Evolutionary conservation across 2,888 invertebrate genomes (phyloP).

Genomic region (Altica lythri): DNA sequence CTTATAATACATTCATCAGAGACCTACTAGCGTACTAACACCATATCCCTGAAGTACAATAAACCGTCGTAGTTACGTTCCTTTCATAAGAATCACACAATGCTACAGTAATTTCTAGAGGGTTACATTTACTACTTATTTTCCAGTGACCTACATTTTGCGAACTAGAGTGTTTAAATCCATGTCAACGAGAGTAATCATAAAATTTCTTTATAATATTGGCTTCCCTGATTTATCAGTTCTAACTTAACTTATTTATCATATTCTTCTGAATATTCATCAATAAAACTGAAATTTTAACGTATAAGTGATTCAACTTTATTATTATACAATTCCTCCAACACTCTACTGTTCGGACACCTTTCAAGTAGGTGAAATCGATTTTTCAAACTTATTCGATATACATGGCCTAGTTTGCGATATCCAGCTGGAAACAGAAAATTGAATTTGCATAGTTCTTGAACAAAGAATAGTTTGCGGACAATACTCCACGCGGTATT

Average conservation of each 20-base stretch:
- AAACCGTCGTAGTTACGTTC: background rate
- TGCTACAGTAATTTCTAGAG: background rate
- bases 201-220: background rate
- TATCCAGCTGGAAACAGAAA: background rate
- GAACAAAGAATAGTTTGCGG: too few species aligned
- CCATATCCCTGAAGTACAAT: background rate
- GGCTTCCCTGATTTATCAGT: too few species aligned
- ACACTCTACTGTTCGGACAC: background rate
- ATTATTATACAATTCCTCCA: background rate
- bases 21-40: background rate
- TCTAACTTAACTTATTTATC: background rate
- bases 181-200: background rate
- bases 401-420: background rate
- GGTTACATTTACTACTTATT: background rate
- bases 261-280: background rate
- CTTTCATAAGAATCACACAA: background rate
- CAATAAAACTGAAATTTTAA: background rate
- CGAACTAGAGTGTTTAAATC: background rate
- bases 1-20: background rate
- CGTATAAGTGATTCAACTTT: background rate
- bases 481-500: too few species aligned
- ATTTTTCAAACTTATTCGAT: constrained; percentile 1
- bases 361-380: background rate
- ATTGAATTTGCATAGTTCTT: constrained; percentile 5
- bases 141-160: background rate